phyloP scores from a whole-genome alignment of 2,888 invertebrate genomes.

The Operophtera brumata region DNA sequence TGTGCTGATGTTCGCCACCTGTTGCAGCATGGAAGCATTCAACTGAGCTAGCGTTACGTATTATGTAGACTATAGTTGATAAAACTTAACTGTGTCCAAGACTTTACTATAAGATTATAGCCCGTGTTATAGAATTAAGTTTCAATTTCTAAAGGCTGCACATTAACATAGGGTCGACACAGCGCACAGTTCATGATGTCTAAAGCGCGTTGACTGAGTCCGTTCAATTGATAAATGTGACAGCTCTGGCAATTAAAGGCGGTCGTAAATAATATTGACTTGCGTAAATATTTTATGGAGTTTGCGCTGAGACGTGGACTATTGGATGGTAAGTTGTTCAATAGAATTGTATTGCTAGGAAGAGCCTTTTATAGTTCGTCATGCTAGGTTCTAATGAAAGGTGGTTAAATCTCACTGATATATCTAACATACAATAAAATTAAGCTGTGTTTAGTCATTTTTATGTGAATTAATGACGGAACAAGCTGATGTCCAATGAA shows the following conservation, averaged over 20 bases:
- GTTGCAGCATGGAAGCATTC: too few species aligned
- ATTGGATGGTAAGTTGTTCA: constrained; percentile 29
- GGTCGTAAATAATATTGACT: constrained; percentile 49
- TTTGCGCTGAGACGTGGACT: constrained; percentile 16
- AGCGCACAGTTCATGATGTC: constrained; percentile 43
- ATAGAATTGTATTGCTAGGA: constrained; percentile 11
- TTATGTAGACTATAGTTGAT: too few species aligned
- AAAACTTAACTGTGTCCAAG: constrained; percentile 29
- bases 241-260: constrained; percentile 49
- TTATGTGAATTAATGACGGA: too few species aligned
- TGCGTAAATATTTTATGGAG: constrained; percentile 32
- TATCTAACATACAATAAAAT: too few species aligned
- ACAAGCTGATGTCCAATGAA: too few species aligned
- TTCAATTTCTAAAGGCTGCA: constrained; percentile 52
- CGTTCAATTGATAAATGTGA: constrained; percentile 49
- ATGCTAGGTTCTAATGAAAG: neutral
- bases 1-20: too few species aligned
- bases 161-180: constrained; percentile 42
- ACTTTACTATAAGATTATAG: constrained; percentile 44
- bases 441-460: too few species aligned
- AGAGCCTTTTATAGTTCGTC: neutral
- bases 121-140: constrained; percentile 49
- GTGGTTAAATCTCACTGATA: neutral
- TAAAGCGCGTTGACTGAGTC: constrained; percentile 44
- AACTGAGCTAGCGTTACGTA: too few species aligned